Evolutionary conservation across 2,797 vertebrate genomes (phyloP), one percentile per base, ranked within the genome.

Genomic region (Falco naumanni): DNA sequence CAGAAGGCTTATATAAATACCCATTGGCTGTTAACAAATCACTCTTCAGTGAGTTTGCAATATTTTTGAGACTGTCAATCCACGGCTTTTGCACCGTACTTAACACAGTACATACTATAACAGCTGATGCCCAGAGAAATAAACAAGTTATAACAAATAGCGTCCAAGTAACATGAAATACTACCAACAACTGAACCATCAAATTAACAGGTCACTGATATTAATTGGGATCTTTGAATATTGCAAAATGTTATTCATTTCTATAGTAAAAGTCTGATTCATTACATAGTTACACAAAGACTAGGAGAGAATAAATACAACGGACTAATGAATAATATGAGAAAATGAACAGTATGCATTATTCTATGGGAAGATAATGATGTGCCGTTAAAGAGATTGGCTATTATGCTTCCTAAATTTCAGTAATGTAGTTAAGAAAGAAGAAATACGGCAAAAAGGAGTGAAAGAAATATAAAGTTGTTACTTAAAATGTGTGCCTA

Each of bases 341-440:
- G 57, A 96, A 79, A 90, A 93, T 92, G 22, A 97, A 97, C 85
- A 95, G 56, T 37, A 20, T 75, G 53, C 50, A 93, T 83, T 95
- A 85, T 84, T 70, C 59, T 96, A 93, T 88, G 31, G 63, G 91
- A 96, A 90, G 56, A 93, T 91, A 97, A 96, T 94, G 39, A 92
- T 88, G 24, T 71, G 77, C 33, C 77, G 89, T 71, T 95, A 97
- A 94, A 87, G 34, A 96, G 76, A 96, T 50, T 19, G 17, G 71
- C 81, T 96, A 95, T 97, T 97, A 90, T 77, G 71, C 87, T 96
- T 93, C 91, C 78, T 75, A 95, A 90, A 94, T 88, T 97, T 93
- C 94, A 96, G 90, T 95, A 97, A 96, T 87, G 63, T 63, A 96
- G 77, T 76, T 81, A 75, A 89, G 43, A 76, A 56, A 91, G 66